These are phyloP conservation scores for Rhagologus leucostigma DNA, from an alignment of 2,113 vertebrate species.

Conservation along the genomic window DNA sequence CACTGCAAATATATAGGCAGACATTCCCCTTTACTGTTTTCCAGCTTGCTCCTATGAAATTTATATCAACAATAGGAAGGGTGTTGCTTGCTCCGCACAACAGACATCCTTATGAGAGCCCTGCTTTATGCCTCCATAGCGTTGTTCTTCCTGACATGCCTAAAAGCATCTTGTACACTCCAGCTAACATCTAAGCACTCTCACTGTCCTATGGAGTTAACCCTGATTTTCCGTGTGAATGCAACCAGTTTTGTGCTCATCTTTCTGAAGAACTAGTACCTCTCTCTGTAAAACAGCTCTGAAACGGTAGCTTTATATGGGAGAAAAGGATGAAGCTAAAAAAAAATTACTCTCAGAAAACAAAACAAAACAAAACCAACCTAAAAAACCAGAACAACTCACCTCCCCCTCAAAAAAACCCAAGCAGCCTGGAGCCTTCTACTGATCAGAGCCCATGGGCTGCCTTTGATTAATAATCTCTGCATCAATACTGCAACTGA, in stretches of 20 bases:
- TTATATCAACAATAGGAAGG: background rate
- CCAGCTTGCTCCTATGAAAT: background rate
- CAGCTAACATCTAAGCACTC: background rate
- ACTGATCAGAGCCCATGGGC: background rate
- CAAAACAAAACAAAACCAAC: background rate
- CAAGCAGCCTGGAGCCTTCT: background rate
- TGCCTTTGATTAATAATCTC: slow-evolving; percentile 16
- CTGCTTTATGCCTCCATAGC: background rate
- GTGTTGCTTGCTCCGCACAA: background rate
- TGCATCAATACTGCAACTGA: background rate
- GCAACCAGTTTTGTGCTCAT: background rate
- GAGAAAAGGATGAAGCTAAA: background rate
- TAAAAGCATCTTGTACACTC: background rate
- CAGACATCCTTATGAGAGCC: background rate
- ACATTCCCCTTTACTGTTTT: background rate
- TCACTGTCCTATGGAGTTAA: background rate
- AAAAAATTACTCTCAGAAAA: background rate
- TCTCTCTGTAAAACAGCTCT: background rate
- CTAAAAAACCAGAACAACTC: background rate
- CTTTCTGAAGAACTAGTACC: background rate
- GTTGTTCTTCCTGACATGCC: background rate
- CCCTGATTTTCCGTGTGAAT: background rate
- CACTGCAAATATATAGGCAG: background rate
- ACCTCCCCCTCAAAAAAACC: background rate
- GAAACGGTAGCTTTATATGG: background rate